phyloP scores from a whole-genome alignment of 2,797 vertebrate species.

The Sciurus carolinensis region DNA sequence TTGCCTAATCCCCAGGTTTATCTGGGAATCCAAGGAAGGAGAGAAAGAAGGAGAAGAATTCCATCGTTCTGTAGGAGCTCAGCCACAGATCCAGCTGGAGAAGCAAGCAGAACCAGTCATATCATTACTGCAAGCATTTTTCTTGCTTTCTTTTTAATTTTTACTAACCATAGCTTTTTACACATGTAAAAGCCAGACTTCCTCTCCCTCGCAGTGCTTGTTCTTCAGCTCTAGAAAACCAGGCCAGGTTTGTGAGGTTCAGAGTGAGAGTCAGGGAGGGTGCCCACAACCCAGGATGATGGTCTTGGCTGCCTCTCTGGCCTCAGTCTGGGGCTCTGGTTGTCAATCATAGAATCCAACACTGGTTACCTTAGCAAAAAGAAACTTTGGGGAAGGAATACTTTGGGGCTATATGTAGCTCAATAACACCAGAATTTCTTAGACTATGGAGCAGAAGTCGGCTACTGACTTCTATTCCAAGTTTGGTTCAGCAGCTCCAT shows the following conservation, averaged over 20 bases:
- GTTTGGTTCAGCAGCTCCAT: neutral
- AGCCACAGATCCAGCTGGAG: neutral
- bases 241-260: neutral
- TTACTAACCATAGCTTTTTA: neutral
- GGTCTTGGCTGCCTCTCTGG: neutral
- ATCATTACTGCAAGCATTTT: neutral
- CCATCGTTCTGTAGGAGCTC: neutral
- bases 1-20: neutral
- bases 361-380: neutral
- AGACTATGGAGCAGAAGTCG: neutral
- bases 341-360: neutral
- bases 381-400: neutral
- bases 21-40: neutral
- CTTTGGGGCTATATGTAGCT: neutral
- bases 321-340: neutral
- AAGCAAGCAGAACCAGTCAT: neutral
- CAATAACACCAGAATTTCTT: neutral
- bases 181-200: neutral
- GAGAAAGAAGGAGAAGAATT: neutral
- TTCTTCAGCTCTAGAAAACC: neutral
- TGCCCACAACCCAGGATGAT: neutral
- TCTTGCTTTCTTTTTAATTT: neutral
- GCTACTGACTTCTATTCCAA: neutral
- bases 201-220: neutral
- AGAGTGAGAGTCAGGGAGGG: neutral